Conservation (phyloP, 2,113 vertebrate genomes). For the Crotalus tigris region DNA sequence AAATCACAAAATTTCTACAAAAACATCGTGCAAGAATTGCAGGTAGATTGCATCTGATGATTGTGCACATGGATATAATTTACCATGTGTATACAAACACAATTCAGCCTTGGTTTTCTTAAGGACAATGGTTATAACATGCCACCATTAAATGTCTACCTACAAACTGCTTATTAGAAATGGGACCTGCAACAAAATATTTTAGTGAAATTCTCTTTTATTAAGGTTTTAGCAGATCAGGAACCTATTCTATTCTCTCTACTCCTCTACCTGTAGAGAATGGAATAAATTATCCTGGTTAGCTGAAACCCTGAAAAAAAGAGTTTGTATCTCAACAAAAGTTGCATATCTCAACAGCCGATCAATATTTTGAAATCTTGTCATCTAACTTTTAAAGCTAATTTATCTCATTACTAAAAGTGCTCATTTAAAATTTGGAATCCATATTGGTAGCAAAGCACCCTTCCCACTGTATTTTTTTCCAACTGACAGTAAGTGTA, state of each 20-base stretch:
- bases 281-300: background rate
- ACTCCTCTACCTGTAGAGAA: background rate
- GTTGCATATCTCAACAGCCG: background rate
- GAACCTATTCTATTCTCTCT: background rate
- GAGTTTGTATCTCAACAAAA: background rate
- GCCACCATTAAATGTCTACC: background rate
- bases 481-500: background rate
- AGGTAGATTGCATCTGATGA: background rate
- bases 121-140: background rate
- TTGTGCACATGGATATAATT: background rate
- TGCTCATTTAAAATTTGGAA: background rate
- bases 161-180: background rate
- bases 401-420: background rate
- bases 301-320: background rate
- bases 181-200: background rate
- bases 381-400: background rate
- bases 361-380: background rate
- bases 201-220: background rate
- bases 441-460: background rate
- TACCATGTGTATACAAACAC: background rate
- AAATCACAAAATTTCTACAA: background rate
- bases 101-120: background rate
- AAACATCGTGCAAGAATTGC: background rate
- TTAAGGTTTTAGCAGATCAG: background rate
- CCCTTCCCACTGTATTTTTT: background rate